phyloP scores from a whole-genome alignment of 2,797 vertebrate species.

The Pangasius macronema region DNA sequence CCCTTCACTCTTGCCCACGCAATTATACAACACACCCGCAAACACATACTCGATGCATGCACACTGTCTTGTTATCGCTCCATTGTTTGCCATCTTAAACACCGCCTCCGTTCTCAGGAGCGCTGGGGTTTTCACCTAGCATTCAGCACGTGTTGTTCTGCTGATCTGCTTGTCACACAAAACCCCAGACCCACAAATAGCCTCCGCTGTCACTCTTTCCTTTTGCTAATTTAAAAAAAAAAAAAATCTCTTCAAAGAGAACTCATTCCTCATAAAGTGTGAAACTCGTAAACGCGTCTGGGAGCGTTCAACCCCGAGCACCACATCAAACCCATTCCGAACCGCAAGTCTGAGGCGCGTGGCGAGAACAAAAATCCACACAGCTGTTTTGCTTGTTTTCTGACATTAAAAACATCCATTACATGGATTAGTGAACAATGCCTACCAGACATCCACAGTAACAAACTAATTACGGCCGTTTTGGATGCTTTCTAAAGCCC shows the following conservation, averaged over 20 bases:
- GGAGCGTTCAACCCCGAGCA: slow-evolving; percentile 36
- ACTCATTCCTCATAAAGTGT: slow-evolving; percentile 40
- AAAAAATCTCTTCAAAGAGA: slow-evolving; percentile 35
- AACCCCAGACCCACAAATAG: slow-evolving; percentile 33
- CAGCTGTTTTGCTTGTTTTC: slow-evolving; percentile 52
- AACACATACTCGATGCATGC: slow-evolving; percentile 3
- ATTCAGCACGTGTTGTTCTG: slow-evolving; percentile 40
- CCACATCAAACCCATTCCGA: slow-evolving; percentile 36
- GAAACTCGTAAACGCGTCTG: slow-evolving; percentile 52
- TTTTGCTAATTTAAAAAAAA: slow-evolving; percentile 48
- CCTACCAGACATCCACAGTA: slow-evolving; percentile 34
- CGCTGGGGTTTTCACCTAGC: slow-evolving; percentile 51
- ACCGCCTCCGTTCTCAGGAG: slow-evolving; percentile 45
- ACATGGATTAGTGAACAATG: slow-evolving; percentile 37
- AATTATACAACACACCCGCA: slow-evolving; percentile 25
- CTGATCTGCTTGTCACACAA: slow-evolving; percentile 11
- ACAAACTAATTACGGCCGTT: slow-evolving; percentile 33
- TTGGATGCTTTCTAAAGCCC: slow-evolving; percentile 17
- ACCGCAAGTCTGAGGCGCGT: slow-evolving; percentile 33
- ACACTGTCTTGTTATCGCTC: slow-evolving; percentile 51
- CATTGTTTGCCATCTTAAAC: slow-evolving; percentile 53
- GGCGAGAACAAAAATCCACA: slow-evolving; percentile 23
- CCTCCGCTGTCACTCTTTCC: slow-evolving; percentile 13
- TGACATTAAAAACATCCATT: slow-evolving; percentile 53
- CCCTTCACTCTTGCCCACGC: slow-evolving; percentile 19